Percentiles rank a stretch among this genome's conserved stretches.
phyloP scores from a whole-genome alignment of 2,797 vertebrate species.

The Tenualosa thibaudeaui region DNA sequence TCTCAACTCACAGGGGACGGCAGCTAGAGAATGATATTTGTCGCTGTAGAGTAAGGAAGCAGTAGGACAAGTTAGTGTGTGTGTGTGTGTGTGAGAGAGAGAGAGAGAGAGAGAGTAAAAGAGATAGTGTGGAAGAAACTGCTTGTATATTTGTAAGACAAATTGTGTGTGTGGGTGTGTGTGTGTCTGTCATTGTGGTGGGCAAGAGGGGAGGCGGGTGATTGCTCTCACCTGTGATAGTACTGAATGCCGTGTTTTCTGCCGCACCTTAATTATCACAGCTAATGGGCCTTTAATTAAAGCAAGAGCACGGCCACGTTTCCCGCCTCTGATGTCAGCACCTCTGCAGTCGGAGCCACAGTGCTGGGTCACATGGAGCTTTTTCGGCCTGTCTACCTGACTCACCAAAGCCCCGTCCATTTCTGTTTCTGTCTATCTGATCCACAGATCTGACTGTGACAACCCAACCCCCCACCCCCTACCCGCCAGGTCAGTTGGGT shows the following conservation, averaged over 20 bases:
- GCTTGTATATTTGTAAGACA: neutral
- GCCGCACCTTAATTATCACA: conserved; percentile 15
- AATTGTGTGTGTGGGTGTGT: neutral
- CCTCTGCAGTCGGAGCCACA: neutral
- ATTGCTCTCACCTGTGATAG: conserved; percentile 18
- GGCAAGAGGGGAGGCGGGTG: neutral
- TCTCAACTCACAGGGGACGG: neutral
- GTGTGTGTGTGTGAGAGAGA: neutral
- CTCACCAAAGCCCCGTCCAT: neutral
- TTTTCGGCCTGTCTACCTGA: neutral
- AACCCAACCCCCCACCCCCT: too few species aligned
- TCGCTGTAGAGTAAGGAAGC: neutral
- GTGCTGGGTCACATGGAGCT: neutral
- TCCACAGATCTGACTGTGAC: neutral
- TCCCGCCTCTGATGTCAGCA: neutral
- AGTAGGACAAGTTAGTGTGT: neutral
- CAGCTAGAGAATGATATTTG: neutral
- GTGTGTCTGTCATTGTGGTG: neutral
- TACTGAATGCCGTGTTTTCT: conserved; percentile 4
- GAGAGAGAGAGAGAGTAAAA: neutral
- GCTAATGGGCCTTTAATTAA: conserved; percentile 22
- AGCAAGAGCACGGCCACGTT: neutral
- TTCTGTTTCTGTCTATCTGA: neutral
- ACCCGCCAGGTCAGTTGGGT: neutral
- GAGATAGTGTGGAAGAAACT: neutral